phyloP scores from a whole-genome alignment of 1,140 invertebrate species.

The Nasonia giraulti region DNA sequence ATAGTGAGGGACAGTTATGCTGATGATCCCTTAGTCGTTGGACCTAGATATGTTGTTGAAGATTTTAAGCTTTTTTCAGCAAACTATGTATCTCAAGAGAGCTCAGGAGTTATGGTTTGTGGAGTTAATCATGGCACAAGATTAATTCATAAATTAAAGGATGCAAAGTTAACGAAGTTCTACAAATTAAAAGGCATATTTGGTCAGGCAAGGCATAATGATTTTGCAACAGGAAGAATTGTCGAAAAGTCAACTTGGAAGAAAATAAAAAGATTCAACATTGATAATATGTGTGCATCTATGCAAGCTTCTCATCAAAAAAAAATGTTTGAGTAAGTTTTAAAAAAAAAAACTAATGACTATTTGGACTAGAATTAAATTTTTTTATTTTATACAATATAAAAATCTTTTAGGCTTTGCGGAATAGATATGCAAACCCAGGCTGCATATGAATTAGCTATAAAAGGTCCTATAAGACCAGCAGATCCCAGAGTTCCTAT shows the following conservation, averaged over 20 bases:
- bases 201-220: conserved; percentile 86
- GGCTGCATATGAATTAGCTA: conserved; percentile 90
- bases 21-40: conserved; percentile 82
- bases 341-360: conserved; percentile 18
- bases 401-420: conserved; percentile 77
- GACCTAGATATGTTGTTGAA: conserved; percentile 81
- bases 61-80: conserved; percentile 79
- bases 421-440: conserved; percentile 89
- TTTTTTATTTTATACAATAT: conserved; percentile 51
- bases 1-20: conserved; percentile 79
- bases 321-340: conserved; percentile 88
- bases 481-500: conserved; percentile 81
- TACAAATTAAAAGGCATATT: conserved; percentile 87
- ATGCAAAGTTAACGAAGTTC: conserved; percentile 77
- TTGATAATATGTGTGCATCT: conserved; percentile 83
- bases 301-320: conserved; percentile 89
- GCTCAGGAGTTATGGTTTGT: conserved; percentile 85
- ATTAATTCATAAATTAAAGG: conserved; percentile 75
- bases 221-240: conserved; percentile 83
- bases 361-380: conserved; percentile 34
- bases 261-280: conserved; percentile 79
- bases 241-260: conserved; percentile 82
- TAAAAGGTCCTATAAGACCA: conserved; percentile 86
- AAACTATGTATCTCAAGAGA: conserved; percentile 76
- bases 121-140: conserved; percentile 82